These are phyloP conservation scores for Psix sp. DNA, from an alignment of 1,140 invertebrate species.

Conservation along the genomic window DNA sequence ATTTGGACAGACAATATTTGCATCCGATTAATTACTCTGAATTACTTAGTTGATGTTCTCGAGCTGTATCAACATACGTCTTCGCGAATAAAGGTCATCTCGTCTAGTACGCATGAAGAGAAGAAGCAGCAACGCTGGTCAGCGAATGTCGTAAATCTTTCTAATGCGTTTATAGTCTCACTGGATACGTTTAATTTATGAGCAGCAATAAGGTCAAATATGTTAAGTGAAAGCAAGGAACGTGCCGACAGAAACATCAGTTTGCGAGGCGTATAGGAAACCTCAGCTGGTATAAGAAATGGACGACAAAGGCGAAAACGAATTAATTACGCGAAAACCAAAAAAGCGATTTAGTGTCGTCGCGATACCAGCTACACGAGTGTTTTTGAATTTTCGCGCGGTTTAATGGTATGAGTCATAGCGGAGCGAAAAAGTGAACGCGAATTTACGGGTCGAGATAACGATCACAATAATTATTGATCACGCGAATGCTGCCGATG, in stretches of 20 bases:
- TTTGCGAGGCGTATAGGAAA: conserved; percentile 20
- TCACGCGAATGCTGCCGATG: conserved; percentile 16
- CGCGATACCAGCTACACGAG: no score
- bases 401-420: not conserved
- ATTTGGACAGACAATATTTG: conserved; percentile 31
- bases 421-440: not conserved
- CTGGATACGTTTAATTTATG: conserved; percentile 61
- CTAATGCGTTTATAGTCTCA: conserved; percentile 60
- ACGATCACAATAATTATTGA: conserved; percentile 35
- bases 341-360: no score
- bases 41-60: conserved; percentile 15
- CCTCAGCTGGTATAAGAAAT: conserved; percentile 15
- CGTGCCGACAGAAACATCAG: conserved; percentile 39
- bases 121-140: conserved; percentile 39
- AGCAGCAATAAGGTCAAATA: conserved; percentile 63
- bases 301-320: no score
- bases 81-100: conserved; percentile 61
- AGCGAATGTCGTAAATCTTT: conserved; percentile 60
- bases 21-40: conserved; percentile 31
- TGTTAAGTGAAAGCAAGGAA: conserved; percentile 62
- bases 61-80: not conserved
- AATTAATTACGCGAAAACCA: conserved; percentile 46
- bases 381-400: not conserved
- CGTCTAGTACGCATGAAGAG: conserved; percentile 10
- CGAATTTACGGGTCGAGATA: conserved; percentile 8